Evolutionary conservation across 2,797 vertebrate genomes (phyloP).

Genomic region (Lophius americanus): DNA sequence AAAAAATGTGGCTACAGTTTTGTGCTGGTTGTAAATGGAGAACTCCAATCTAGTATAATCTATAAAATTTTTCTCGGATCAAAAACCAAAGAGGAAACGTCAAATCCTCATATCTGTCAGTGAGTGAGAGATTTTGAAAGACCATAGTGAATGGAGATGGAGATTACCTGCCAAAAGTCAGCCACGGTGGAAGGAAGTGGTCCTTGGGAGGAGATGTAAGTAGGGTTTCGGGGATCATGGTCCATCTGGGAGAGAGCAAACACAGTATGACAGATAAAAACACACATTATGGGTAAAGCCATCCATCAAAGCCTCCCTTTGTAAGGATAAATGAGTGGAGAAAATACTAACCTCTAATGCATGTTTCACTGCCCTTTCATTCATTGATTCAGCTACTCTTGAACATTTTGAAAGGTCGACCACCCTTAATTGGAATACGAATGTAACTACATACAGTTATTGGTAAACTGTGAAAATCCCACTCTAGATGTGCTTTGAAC

Average conservation of each 20-base stretch:
- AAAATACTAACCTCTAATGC: conserved; percentile 25
- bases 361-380: conserved; percentile 13
- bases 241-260: conserved; percentile 88
- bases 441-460: too few relatives aligned
- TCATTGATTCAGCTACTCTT: conserved; percentile 11
- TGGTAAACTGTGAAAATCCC: too few relatives aligned
- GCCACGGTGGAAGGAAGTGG: conserved; percentile 92
- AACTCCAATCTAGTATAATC: too few relatives aligned
- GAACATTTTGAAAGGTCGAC: background rate
- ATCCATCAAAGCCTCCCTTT: conserved; percentile 62
- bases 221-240: conserved; percentile 94
- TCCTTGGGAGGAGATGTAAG: conserved; percentile 94
- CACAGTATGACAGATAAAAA: conserved; percentile 56
- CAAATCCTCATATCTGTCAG: conserved; percentile 18
- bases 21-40: too few relatives aligned
- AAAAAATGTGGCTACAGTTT: too few relatives aligned
- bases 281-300: conserved; percentile 37
- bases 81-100: too few relatives aligned
- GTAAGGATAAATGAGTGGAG: conserved; percentile 10
- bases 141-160: conserved; percentile 26
- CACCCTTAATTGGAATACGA: too few relatives aligned
- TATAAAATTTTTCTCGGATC: too few relatives aligned
- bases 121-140: conserved; percentile 31
- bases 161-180: conserved; percentile 97
- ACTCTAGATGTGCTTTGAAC: too few relatives aligned